Base-by-base conservation (phyloP, 1,140 invertebrate genomes). In the Anastrepha ludens region DNA sequence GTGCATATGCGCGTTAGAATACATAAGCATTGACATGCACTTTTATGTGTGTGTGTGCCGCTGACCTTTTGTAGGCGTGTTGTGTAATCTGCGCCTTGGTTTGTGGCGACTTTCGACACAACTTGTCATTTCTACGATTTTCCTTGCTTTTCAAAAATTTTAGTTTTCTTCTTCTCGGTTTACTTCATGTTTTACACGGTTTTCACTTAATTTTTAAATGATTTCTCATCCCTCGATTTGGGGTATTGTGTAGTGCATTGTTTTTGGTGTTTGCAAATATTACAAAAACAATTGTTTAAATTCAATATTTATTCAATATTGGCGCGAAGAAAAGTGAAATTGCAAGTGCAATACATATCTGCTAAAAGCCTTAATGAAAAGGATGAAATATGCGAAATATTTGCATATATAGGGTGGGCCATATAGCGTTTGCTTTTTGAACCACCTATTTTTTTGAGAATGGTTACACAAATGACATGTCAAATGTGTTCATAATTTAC, bases 31-130 rank as follows among this genome's bases (percentile, higher is more conserved):
- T 55, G 1, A n/a, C 11, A 50, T 47, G 20, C 17, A 55, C 47
- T 13, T 8, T 9, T 81, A 41, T 55, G 50, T 0, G 6, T 55
- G 11, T 55, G 6, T 55, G 90, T 3, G 39, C 39, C 0, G 13
- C 5, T 41, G 65, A 47, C 67, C 39, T 74, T 55, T 81, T 8
- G n/a, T 50, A 58, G 74, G 47, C 74, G 50, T 81, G 8, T 55
- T 20, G 50, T 50, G 47, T 55, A 81, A 55, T 81, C 47, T 11
- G 74, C 47, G 74, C 74, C 47, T 55, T 81, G 47, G 74, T 55
- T 81, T 81, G 17, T 81, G 50, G 47, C 8, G 47, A 55, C 74
- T 81, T 81, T 81, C 55, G 74, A 81, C 74, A 81, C 47, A 50
- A 55, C 74, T 81, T 81, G 74, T 55, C 74, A 58, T 50, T 58